Base-by-base conservation (phyloP, 2,113 vertebrate species). In the Ictalurus punctatus region DNA sequence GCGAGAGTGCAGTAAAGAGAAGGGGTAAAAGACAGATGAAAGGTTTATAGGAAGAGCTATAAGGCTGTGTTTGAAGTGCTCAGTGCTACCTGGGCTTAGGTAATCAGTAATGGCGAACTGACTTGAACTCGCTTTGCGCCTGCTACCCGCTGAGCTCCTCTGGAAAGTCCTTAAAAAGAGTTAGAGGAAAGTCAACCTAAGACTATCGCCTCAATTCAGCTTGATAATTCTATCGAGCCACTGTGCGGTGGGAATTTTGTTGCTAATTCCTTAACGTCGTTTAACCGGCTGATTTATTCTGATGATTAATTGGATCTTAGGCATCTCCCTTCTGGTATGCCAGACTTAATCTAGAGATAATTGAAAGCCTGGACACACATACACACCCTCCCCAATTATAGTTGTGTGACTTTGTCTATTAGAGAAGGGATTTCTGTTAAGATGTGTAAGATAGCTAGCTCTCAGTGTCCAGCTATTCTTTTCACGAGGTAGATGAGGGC, bases 251-350 rank as follows among this genome's bases (percentile, higher is more conserved):
- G 52, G 44, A 80, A 21, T 30, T 86, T 2, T 40, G 61, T 37
- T 69, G 74, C 37, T 89, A 79, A 89, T 85, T 56, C 65, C 52
- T 58, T 89, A 65, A 44, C 83, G 65, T 59, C 88, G 30, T 40
- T 86, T 85, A 89, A 86, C 74, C 21, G 48, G 44, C 48, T 71
- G 83, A 88, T 88, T 85, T 84, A 88, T 88, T 84, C 69, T 27
- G 13, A 30, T 84, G 69, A 89, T 86, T 89, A 85, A 86, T 85
- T 89, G 83, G 52, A 80, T 85, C 79, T 81, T 81, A 8, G 52
- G 65, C 13, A 2, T 85, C 83, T 69, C 61, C 83, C 83, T 69
- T 85, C 63, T 85, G 83, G 63, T 85, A 44, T 83, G 81, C 59
- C 54, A 83, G 58, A 63, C 81, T 63, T 83, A 85, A 85, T 85